Percentiles rank a stretch among this genome's conserved stretches.
These are phyloP conservation scores for Syndactyla subalaris DNA, from an alignment of 2,797 vertebrate genomes.

Conservation along the genomic window DNA sequence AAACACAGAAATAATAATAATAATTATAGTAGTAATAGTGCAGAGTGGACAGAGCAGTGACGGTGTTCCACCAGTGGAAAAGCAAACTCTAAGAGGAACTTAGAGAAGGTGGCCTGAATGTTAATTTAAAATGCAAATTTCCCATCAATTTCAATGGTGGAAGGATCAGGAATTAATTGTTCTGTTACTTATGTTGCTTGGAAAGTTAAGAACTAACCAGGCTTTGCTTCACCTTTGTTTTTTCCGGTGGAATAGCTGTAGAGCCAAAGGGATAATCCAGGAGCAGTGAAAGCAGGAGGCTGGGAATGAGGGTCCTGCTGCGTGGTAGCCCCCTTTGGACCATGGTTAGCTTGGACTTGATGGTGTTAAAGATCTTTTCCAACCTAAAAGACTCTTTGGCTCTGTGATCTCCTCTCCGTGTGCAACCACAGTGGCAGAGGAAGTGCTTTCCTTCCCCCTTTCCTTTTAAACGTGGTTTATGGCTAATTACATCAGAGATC, in stretches of 20 bases:
- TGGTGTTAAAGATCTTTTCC: neutral
- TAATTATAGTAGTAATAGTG: neutral
- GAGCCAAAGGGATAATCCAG: neutral
- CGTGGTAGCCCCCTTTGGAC: neutral
- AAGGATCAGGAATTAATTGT: neutral
- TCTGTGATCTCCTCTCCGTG: neutral
- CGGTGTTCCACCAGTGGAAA: neutral
- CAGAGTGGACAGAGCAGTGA: neutral
- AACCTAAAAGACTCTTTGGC: neutral
- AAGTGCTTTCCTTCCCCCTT: neutral
- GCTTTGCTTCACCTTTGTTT: neutral
- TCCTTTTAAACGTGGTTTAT: conserved; percentile 73
- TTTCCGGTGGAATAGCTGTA: rapidly evolving
- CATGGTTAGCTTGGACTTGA: rapidly evolving
- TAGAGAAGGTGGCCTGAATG: neutral
- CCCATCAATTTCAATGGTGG: rapidly evolving
- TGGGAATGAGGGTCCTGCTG: neutral
- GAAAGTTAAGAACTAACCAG: neutral
- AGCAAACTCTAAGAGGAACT: neutral
- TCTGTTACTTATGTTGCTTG: neutral
- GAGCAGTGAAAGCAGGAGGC: neutral
- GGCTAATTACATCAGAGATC: conserved; percentile 83
- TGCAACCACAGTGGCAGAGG: conserved; percentile 45
- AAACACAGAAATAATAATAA: neutral
- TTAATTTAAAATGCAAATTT: neutral